Percentiles rank a stretch among this genome's conserved stretches.
phyloP scores from a whole-genome alignment of 2,797 vertebrate species.

The Poeciliopsis turneri region DNA sequence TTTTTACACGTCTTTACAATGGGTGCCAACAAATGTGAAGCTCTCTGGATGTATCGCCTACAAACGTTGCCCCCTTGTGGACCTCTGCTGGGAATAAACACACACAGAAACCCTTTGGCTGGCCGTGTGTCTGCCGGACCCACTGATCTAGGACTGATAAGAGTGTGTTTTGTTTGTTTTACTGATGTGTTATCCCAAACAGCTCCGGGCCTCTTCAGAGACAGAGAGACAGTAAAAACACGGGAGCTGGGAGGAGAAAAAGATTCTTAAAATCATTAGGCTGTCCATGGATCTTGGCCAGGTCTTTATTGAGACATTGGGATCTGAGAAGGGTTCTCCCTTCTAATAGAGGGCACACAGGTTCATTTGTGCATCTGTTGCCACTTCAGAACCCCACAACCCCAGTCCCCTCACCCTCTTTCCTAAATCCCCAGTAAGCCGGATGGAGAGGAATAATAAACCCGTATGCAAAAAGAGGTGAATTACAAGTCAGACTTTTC shows the following conservation, averaged over 20 bases:
- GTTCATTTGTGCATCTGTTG: slow-evolving; percentile 56
- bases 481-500: slow-evolving; percentile 76
- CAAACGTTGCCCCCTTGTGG: slow-evolving; percentile 79
- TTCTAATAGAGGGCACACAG: slow-evolving; percentile 27
- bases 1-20: neutral
- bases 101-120: slow-evolving; percentile 12
- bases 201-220: slow-evolving; percentile 32
- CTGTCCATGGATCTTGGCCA: slow-evolving; percentile 8
- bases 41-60: slow-evolving; percentile 27
- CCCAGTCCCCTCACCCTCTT: neutral
- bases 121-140: slow-evolving; percentile 16
- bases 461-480: slow-evolving; percentile 70
- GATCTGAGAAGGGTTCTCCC: slow-evolving; percentile 12
- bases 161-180: slow-evolving; percentile 49
- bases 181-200: slow-evolving; percentile 50
- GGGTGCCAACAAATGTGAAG: neutral
- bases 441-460: slow-evolving; percentile 72
- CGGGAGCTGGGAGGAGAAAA: slow-evolving; percentile 8
- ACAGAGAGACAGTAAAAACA: slow-evolving; percentile 23
- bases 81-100: slow-evolving; percentile 33
- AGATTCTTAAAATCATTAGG: slow-evolving; percentile 10
- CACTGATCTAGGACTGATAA: slow-evolving; percentile 58
- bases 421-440: slow-evolving; percentile 57
- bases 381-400: slow-evolving; percentile 28
- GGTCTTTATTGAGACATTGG: slow-evolving; percentile 3